A percentile compares a stretch with the other conserved stretches of the same genome.
Conservation (phyloP, 2,888 invertebrate genomes). For the Malthinus seriepunctatus region DNA sequence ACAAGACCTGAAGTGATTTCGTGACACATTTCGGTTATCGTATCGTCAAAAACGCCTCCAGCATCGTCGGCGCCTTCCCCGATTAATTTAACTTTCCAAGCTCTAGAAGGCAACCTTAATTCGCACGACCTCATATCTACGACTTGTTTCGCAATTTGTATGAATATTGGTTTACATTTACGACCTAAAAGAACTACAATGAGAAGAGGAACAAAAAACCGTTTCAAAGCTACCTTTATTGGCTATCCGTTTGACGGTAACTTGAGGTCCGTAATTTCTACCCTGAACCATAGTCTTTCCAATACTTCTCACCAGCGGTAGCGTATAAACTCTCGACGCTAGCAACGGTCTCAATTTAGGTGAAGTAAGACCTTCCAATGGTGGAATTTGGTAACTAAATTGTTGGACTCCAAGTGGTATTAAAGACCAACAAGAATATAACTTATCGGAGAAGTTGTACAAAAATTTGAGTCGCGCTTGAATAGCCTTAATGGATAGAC, state of each 20-base stretch:
- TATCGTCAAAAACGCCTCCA: constrained; percentile 71
- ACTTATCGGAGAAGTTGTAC: constrained; percentile 64
- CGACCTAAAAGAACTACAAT: constrained; percentile 41
- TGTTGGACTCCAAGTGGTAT: constrained; percentile 57
- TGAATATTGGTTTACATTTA: constrained; percentile 63
- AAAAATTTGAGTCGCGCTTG: constrained; percentile 61
- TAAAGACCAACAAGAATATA: constrained; percentile 63
- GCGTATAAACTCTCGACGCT: constrained; percentile 63
- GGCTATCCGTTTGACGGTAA: constrained; percentile 63
- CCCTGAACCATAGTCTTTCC: constrained; percentile 71
- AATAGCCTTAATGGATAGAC: constrained; percentile 57
- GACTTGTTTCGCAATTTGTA: constrained; percentile 66
- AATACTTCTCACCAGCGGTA: constrained; percentile 65
- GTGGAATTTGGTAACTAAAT: constrained; percentile 50
- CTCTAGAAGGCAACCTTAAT: constrained; percentile 63
- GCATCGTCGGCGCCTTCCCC: constrained; percentile 72
- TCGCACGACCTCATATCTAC: constrained; percentile 62
- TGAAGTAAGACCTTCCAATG: constrained; percentile 53
- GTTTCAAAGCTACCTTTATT: constrained; percentile 55
- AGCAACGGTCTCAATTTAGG: constrained; percentile 59
- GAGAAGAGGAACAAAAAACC: not conserved
- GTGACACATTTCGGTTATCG: constrained; percentile 69
- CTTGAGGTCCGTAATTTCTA: constrained; percentile 67
- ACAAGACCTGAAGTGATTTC: constrained; percentile 63
- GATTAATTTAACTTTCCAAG: constrained; percentile 68